Base-by-base conservation (phyloP, 2,113 vertebrate genomes). In the Mustela lutreola region DNA sequence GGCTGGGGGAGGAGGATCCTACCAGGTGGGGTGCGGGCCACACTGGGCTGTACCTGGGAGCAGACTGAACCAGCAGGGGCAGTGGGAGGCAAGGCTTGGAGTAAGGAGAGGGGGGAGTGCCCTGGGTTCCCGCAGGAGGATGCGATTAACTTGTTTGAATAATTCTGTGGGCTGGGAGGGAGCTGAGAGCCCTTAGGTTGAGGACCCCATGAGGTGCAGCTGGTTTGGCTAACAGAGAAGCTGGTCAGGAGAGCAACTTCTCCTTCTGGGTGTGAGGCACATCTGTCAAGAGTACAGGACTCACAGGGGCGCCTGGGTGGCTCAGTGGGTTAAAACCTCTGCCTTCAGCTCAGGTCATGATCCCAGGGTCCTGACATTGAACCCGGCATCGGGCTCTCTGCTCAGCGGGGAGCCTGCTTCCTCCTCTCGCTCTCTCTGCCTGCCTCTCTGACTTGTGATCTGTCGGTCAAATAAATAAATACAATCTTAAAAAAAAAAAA, bases 21-120 rank as follows among this genome's bases (percentile, higher is more conserved):
- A 0, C 10, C 28, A 1, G 0, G 15, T 5, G 0, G 11, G 8
- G 33, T 10, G 33, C 9, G 12, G 24, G 58, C 56, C 42, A 48
- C 19, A 11, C 33, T 14, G 11, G 28, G 22, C 4, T 6, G 39
- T 16, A 9, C 31, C 2, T 10, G 42, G 39, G 67, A 84, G 36
- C 22, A n/a, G 53, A 62, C 56, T 28, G 56, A 63, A 10, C 33
- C 42, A 2, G 56, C 67, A 6, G 70, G 22, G 42, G 33, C n/a
- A 31, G 24, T 18, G 24, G 33, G 82, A 78, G 48, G 21, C 71
- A 42, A 19, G 33, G 22, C 63, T 28, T 21, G 24, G 22, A 31
- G 33, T 9, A n/a, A 53, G 26, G 5, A 78, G 45, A 86, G 12
- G 11, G 6, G 39, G 9, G 24, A 24, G 33, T 22, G 24, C 26